These are phyloP conservation scores for Coelopa frigida DNA, from an alignment of 1,140 invertebrate species.

Conservation along the genomic window DNA sequence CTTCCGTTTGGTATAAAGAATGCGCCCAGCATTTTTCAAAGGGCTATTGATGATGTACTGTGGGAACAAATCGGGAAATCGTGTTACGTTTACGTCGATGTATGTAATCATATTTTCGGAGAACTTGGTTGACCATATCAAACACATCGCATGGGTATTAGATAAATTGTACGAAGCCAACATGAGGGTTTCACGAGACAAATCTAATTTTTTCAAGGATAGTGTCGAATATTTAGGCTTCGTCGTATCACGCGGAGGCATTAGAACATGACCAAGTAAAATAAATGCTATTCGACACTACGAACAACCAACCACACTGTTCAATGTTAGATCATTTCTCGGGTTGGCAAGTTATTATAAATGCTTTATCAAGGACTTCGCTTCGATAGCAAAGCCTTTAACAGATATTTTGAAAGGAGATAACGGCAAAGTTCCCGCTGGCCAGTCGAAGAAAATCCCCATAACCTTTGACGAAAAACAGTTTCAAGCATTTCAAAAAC, in stretches of 20 bases:
- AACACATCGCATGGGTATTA: too few relatives aligned
- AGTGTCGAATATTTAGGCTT: constrained; percentile 16
- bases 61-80: constrained; percentile 4
- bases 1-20: constrained; percentile 17
- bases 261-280: constrained; percentile 18
- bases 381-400: constrained; percentile 8
- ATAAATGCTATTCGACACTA: constrained; percentile 19
- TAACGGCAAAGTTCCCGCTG: constrained; percentile 11
- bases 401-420: constrained; percentile 12
- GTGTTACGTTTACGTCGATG: constrained; percentile 11
- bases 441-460: constrained; percentile 9
- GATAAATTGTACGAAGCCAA: too few relatives aligned
- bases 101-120: constrained; percentile 12
- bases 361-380: constrained; percentile 14
- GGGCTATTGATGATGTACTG: constrained; percentile 6
- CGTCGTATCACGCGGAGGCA: constrained; percentile 10
- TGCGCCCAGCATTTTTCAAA: constrained; percentile 8
- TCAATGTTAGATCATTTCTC: constrained; percentile 16
- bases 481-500: constrained; percentile 35
- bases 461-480: too few relatives aligned
- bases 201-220: constrained; percentile 42
- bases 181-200: too few relatives aligned
- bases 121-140: constrained; percentile 4
- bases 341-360: constrained; percentile 19
- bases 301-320: constrained; percentile 12